These are phyloP conservation scores for Ceyx cyanopectus DNA, from an alignment of 2,113 vertebrate species.

Conservation along the genomic window DNA sequence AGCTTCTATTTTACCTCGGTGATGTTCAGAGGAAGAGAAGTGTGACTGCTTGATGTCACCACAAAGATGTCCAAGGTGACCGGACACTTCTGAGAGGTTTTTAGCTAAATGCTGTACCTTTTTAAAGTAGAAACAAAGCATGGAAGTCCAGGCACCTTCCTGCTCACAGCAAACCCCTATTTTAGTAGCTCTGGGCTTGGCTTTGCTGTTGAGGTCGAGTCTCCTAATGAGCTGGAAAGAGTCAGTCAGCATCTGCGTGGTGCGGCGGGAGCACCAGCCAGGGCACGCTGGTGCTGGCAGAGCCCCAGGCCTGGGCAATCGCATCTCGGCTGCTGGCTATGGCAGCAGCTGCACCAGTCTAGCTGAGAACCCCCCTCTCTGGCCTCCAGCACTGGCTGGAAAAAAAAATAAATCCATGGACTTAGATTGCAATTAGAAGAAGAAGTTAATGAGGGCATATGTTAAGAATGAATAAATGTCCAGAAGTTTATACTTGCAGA, in stretches of 20 bases:
- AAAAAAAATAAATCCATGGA: neutral
- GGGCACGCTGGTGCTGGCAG: conserved; percentile 69
- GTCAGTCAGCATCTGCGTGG: conserved; percentile 56
- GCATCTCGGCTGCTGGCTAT: conserved; percentile 71
- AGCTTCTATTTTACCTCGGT: neutral
- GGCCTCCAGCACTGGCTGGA: conserved; percentile 3
- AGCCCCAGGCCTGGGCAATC: conserved; percentile 48
- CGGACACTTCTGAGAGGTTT: neutral
- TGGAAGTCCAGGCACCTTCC: neutral
- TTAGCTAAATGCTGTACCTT: neutral
- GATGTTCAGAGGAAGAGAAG: neutral
- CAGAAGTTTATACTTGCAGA: conserved; percentile 76
- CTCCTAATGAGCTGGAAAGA: neutral
- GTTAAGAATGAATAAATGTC: conserved; percentile 72
- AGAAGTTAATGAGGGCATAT: conserved; percentile 80
- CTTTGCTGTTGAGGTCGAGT: neutral
- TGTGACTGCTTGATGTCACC: neutral
- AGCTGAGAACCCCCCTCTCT: conserved; percentile 25
- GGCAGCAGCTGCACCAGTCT: conserved; percentile 75
- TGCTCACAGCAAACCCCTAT: neutral
- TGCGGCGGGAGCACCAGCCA: conserved; percentile 57
- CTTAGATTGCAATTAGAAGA: conserved; percentile 37
- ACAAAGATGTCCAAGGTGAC: neutral
- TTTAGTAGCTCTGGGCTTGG: conserved; percentile 5
- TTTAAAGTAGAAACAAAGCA: neutral